Evolutionary conservation across 2,797 vertebrate species (phyloP).

Genomic region (Propithecus deckenii): DNA sequence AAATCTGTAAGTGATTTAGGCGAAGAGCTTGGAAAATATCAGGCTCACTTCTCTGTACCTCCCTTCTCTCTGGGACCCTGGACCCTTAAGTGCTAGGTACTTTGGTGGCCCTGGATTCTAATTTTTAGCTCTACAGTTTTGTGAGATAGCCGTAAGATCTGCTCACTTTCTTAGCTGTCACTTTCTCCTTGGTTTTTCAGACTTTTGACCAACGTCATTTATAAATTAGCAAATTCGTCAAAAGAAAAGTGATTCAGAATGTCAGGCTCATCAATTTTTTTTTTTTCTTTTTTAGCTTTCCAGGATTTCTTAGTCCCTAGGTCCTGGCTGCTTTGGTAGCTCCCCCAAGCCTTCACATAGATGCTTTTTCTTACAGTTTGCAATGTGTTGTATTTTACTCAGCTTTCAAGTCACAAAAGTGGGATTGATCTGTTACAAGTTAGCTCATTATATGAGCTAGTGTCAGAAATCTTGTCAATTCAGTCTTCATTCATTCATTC

Average conservation of each 20-base stretch:
- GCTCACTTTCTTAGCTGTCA: neutral
- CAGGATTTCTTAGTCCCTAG: neutral
- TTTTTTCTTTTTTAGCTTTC: neutral
- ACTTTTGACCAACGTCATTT: neutral
- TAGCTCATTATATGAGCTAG: neutral
- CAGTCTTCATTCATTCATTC: neutral
- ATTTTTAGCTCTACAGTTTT: neutral
- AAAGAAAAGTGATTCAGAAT: neutral
- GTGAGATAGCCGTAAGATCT: neutral
- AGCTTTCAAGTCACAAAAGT: neutral
- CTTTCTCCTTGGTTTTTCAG: neutral
- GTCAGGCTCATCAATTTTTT: neutral
- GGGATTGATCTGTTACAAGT: neutral
- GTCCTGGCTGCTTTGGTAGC: neutral
- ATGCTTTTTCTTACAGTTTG: neutral
- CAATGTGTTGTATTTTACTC: neutral
- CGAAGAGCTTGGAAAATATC: neutral
- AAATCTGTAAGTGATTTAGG: neutral
- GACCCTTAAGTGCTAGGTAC: accelerated
- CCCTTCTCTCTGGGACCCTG: neutral
- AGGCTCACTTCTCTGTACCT: neutral
- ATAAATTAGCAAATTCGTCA: neutral
- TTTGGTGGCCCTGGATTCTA: neutral
- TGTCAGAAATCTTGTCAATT: neutral
- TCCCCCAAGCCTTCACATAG: neutral